Evolutionary conservation across 2,888 invertebrate genomes (phyloP), one percentile per base, ranked within the genome.

Genomic region (Phasia obesa): DNA sequence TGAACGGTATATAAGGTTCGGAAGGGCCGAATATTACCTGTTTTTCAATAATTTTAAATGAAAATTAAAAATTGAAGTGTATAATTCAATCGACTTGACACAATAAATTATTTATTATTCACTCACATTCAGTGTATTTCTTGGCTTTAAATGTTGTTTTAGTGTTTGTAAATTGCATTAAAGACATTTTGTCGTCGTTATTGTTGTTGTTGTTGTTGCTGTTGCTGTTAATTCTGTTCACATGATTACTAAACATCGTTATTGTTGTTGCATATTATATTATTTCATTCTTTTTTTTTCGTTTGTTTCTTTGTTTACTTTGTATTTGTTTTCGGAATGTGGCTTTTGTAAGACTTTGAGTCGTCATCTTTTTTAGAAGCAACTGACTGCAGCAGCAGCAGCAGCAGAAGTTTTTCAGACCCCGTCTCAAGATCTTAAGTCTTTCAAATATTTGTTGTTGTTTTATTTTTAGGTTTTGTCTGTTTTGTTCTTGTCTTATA

Each of bases 341-440:
- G 78, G 74, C 82, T 79, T 79, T 83, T 74, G 82, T 83, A 83
- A 83, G 82, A 83, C 78, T 78, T 83, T 75, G 47, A 70, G 82
- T 75, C 83, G 79, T 75, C 82, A 70, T 79, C 51, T 42, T 60
- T 59, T 49, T 49, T 47, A 55, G 9, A 35, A 77, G 17, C 23
- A 47, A 27, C 70, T n/a, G 47, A n/a, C n/a, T n/a, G 17, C 71
- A 53, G 7, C 38, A 44, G 25, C 47, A 53, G n/a, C 53, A 38
- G 31, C 21, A 35, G 13, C 67, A 67, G 15, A 44, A 57, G n/a
- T 19, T 23, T 27, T 67, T 42, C 19, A 65, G 35, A 19, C n/a
- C 35, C n/a, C 38, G 49, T 38, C 75, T 67, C 11, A 59, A 57
- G 7, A 59, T 75, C 44, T 67, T 1, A 44, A 67, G 51, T 21